Evolutionary conservation across 2,113 vertebrate genomes (phyloP), one percentile per base, ranked within the genome.

Genomic region (Scomber scombrus): DNA sequence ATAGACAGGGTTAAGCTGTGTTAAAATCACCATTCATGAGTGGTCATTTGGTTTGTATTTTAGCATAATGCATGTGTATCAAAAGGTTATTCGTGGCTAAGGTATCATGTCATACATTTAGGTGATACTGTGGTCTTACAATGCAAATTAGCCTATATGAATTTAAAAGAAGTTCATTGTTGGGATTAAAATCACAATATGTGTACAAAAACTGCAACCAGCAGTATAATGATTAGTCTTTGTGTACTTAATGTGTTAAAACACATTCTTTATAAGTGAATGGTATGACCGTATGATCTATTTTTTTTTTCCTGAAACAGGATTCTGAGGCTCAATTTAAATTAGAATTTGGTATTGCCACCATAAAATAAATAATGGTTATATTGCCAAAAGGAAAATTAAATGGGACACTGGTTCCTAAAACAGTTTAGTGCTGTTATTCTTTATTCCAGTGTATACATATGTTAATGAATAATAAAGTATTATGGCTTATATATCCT

Each of bases 1-100:
- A 71, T 74, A 50, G 60, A 52, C 3, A 29, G 18, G 50, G 64
- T 78, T 71, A 71, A 72, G 57, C 78, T 82, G 54, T 73, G 31
- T 56, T 64, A 58, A 78, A 75, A 52, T 65, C 65, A 58, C 13
- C 60, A 72, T 73, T 75, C 19, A 75, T 66, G 40, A 75, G 54
- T 70, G 23, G 34, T 82, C 78, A 73, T 73, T 85, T 78, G 45
- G 12, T 54, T 71, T 50, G 23, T 15, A 52, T 65, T 78, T 61
- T 67, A 72, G 54, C 46, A 45, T 40, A 54, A 61, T 56, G n/a
- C n/a, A 70, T 15, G 26, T 60, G 23, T 62, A 55, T 64, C 62
- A 31, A 78, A 75, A 54, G 11, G 29, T 71, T 69, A 81, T 65
- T n/a, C 3, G 11, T 34, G n/a, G 56, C 26, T 50, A 9, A 52